These are phyloP conservation scores for Pyrocoelia pectoralis DNA, from an alignment of 2,888 invertebrate species.

Conservation along the genomic window DNA sequence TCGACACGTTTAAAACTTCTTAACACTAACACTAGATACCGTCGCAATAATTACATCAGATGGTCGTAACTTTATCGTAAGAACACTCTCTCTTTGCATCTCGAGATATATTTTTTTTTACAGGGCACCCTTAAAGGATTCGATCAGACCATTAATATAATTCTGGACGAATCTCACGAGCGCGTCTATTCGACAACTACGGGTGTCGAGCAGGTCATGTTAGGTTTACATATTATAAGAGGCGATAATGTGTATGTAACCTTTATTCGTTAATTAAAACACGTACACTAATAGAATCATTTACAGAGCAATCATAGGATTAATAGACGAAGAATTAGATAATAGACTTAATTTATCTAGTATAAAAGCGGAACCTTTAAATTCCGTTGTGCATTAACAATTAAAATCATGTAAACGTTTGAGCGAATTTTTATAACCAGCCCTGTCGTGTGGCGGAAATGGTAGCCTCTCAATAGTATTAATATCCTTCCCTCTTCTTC, in stretches of 20 bases:
- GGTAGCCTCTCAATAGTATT: no score
- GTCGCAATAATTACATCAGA: slow-evolving; percentile 96
- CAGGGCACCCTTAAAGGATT: slow-evolving; percentile 97
- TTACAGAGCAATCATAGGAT: slow-evolving; percentile 79
- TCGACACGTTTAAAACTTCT: slow-evolving; percentile 31
- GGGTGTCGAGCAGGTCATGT: slow-evolving; percentile 94
- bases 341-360: slow-evolving; percentile 80
- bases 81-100: slow-evolving; percentile 49
- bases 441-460: no score
- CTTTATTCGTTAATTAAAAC: not conserved
- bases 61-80: slow-evolving; percentile 92
- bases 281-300: not conserved
- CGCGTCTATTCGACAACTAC: slow-evolving; percentile 93
- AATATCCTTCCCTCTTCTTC: no score
- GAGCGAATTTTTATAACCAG: no score
- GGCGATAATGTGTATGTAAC: slow-evolving; percentile 94
- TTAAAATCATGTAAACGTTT: no score
- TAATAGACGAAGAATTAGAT: slow-evolving; percentile 85
- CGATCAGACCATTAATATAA: slow-evolving; percentile 99
- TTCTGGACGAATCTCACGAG: slow-evolving; percentile 97
- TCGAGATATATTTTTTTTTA: slow-evolving; percentile 9
- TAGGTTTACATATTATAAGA: slow-evolving; percentile 96
- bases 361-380: slow-evolving; percentile 85
- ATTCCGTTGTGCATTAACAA: slow-evolving; percentile 77
- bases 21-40: slow-evolving; percentile 68